Evolutionary conservation across 2,797 vertebrate genomes (phyloP).

Genomic region (Antennarius maculatus): DNA sequence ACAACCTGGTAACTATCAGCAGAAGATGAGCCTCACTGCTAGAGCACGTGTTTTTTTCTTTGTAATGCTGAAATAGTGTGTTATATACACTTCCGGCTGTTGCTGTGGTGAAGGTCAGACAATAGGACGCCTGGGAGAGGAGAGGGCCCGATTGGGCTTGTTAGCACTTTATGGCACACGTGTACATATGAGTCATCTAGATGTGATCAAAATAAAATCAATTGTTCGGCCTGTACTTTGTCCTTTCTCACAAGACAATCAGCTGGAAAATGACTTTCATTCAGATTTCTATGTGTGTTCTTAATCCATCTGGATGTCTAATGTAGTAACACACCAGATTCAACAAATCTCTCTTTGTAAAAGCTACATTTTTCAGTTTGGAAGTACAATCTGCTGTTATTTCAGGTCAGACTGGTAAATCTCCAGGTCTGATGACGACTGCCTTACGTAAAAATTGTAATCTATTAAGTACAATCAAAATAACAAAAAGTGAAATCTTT

Average conservation of each 20-base stretch:
- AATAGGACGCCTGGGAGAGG: constrained; percentile 29
- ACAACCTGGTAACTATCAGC: constrained; percentile 2
- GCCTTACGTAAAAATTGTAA: background rate
- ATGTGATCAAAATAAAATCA: constrained; percentile 12
- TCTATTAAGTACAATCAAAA: background rate
- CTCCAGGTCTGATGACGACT: background rate
- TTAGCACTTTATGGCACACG: constrained; percentile 8
- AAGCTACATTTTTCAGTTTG: background rate
- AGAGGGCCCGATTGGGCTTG: constrained; percentile 53
- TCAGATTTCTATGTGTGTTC: background rate
- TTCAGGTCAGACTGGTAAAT: background rate
- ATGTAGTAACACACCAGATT: background rate
- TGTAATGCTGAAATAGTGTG: constrained; percentile 6
- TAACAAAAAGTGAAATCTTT: background rate
- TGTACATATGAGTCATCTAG: constrained; percentile 7
- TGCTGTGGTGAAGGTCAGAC: constrained; percentile 58
- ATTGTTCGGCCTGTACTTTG: background rate
- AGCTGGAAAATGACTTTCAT: background rate
- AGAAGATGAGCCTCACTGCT: background rate
- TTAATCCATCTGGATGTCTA: background rate
- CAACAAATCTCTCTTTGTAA: background rate
- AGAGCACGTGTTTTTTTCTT: constrained; percentile 1
- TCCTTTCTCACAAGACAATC: background rate
- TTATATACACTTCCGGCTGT: constrained; percentile 29
- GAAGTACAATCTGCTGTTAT: background rate